These are phyloP conservation scores for Amiota minor DNA, from an alignment of 2,888 invertebrate genomes.

Conservation along the genomic window DNA sequence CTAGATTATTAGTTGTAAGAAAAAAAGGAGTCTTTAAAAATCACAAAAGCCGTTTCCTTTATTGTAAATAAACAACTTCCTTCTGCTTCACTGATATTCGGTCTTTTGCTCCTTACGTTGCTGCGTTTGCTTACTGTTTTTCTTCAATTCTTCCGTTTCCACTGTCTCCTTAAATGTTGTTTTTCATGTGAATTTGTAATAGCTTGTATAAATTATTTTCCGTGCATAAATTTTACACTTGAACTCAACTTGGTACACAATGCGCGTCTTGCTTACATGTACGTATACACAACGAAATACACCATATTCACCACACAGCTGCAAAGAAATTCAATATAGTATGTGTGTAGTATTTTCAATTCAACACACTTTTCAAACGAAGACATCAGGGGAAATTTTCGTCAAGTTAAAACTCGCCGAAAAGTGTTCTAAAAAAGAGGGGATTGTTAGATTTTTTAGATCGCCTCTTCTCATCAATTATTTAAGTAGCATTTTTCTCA, in stretches of 20 bases:
- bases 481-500: not conserved
- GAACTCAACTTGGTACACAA: conserved; percentile 35
- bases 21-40: not conserved
- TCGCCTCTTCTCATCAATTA: too few species aligned
- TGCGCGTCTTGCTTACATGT: conserved; percentile 1
- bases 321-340: too few species aligned
- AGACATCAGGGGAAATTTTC: conserved; percentile 41
- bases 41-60: conserved; percentile 49
- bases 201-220: conserved; percentile 63
- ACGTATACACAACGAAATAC: too few species aligned
- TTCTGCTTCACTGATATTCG: conserved; percentile 10
- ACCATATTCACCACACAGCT: conserved; percentile 40
- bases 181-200: conserved; percentile 67
- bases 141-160: conserved; percentile 28
- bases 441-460: not conserved
- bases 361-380: not conserved
- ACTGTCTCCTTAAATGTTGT: conserved; percentile 47
- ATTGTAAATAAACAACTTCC: conserved; percentile 42
- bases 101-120: not conserved
- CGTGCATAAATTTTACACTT: conserved; percentile 36
- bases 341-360: not conserved
- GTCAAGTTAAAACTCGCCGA: conserved; percentile 37
- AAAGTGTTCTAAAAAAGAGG: conserved; percentile 6
- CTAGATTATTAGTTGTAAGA: too few species aligned
- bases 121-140: conserved; percentile 6